Percentiles rank a stretch among this genome's conserved stretches.
These are phyloP conservation scores for Porites evermanni DNA, from an alignment of 92 coral and sea anemone species.

Conservation along the genomic window DNA sequence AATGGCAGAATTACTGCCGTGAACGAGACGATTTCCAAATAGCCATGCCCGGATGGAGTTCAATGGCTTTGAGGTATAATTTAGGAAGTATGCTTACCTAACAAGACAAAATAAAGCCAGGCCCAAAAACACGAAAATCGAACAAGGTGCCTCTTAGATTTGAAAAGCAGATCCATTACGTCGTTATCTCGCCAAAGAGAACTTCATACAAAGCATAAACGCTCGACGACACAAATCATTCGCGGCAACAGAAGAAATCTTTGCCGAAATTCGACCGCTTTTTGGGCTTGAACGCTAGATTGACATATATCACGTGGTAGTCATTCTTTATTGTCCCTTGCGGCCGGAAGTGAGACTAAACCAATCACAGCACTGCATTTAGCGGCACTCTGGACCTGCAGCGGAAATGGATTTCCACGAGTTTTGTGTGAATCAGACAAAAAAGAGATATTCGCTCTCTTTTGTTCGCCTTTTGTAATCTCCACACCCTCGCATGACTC, in stretches of 20 bases:
- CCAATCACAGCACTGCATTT: conserved; percentile 59
- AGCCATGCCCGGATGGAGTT: background rate
- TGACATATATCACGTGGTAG: conserved; percentile 70
- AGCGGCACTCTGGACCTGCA: conserved; percentile 17
- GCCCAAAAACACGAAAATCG: conserved; percentile 35
- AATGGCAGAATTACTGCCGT: background rate
- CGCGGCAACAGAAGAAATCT: conserved; percentile 21
- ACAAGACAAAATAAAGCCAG: conserved; percentile 62
- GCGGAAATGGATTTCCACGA: conserved; percentile 19
- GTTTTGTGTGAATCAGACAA: conserved; percentile 17
- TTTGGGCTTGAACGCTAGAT: conserved; percentile 38
- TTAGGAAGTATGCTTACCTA: conserved; percentile 73
- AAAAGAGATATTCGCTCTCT: background rate
- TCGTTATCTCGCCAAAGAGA: conserved; percentile 19
- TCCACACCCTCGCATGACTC: conserved; percentile 40
- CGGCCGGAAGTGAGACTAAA: conserved; percentile 60
- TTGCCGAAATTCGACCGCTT: conserved; percentile 17
- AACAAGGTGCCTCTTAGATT: conserved; percentile 15
- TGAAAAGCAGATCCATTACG: conserved; percentile 52
- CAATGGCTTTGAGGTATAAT: conserved; percentile 25
- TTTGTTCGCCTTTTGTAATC: conserved; percentile 21
- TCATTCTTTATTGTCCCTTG: conserved; percentile 66
- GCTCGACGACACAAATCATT: conserved; percentile 16
- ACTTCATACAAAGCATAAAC: conserved; percentile 30
- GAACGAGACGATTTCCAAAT: background rate